phyloP scores from a whole-genome alignment of 2,888 invertebrate genomes.

The Catocala fraxini region DNA sequence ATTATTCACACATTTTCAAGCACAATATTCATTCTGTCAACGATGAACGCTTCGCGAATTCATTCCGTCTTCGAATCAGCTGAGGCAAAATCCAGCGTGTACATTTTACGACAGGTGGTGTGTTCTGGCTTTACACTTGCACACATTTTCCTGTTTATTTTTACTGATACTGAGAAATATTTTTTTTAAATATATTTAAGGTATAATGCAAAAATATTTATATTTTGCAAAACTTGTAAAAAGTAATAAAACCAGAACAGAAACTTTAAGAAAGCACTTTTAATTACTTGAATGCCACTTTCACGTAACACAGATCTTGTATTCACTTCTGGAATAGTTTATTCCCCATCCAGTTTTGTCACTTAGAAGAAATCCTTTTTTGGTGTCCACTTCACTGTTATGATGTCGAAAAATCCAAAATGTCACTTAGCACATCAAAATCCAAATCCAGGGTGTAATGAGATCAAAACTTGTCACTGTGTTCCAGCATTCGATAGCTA shows the following conservation, averaged over 20 bases:
- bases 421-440: conserved; percentile 79
- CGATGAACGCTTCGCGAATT: conserved; percentile 70
- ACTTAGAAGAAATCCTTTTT: conserved; percentile 79
- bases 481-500: conserved; percentile 90
- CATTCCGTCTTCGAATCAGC: conserved; percentile 69
- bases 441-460: conserved; percentile 79
- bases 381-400: conserved; percentile 81
- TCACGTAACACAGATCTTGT: conserved; percentile 66
- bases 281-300: conserved; percentile 72
- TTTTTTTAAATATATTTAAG: conserved; percentile 11
- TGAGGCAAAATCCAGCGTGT: conserved; percentile 68
- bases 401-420: conserved; percentile 71
- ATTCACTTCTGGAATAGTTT: conserved; percentile 65
- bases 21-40: conserved; percentile 27
- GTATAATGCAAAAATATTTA: conserved; percentile 7
- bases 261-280: conserved; percentile 58
- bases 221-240: conserved; percentile 52
- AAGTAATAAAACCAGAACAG: conserved; percentile 54
- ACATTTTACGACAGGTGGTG: conserved; percentile 64
- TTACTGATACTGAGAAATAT: conserved; percentile 5
- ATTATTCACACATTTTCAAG: conserved; percentile 33
- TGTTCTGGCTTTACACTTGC: conserved; percentile 53
- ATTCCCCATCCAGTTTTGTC: conserved; percentile 75
- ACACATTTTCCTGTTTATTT: conserved; percentile 41
- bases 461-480: conserved; percentile 89